Base-by-base conservation (phyloP, 2,797 vertebrate species). In the Lepidocolaptes lacrymiger region DNA sequence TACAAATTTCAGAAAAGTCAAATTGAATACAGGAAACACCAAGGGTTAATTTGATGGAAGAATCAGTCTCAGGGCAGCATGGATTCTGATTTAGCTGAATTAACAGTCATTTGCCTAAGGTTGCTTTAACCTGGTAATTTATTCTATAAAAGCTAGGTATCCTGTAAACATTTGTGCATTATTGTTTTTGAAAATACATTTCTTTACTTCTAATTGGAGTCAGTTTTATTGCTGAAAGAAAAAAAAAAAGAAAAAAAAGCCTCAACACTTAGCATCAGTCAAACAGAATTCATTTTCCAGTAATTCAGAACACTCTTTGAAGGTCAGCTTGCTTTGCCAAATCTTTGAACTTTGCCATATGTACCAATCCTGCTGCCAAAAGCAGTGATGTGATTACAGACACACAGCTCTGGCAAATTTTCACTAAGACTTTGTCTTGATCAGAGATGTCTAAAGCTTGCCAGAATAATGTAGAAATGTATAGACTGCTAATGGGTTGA, bases 311-410 rank as follows among this genome's bases (percentile, higher is more conserved):
- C 12, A 27, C 55, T 77, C 91, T 97, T 95, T 93, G 92, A 95
- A 94, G 91, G 93, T 95, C 63, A 94, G 51, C 34, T 96, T 71
- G 41, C 95, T 91, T 79, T 95, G 96, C 88, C 93, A 93, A 68
- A 94, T 89, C 93, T 94, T 97, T 97, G 93, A 96, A 96, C 85
- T 93, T 64, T 91, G 89, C 93, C 83, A 82, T 95, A 85, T 90
- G 92, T 94, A 95, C 84, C 96, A 95, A 67, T 81, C 48, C 52
- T 0, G 0, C 93, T 95, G 93, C 95, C 96, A 97, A 93, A 88
- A 78, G 77, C 43, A 79, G 75, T 82, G 83, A 93, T 93, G 89
- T 92, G 91, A 95, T 96, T 95, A 80, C 93, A 94, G 95, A 95
- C 90, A 91, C 56, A 77, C 30, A 91, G 89, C 48, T 95, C 91